phyloP scores from a whole-genome alignment of 1,140 invertebrate species.

The Dysdera silvatica region DNA sequence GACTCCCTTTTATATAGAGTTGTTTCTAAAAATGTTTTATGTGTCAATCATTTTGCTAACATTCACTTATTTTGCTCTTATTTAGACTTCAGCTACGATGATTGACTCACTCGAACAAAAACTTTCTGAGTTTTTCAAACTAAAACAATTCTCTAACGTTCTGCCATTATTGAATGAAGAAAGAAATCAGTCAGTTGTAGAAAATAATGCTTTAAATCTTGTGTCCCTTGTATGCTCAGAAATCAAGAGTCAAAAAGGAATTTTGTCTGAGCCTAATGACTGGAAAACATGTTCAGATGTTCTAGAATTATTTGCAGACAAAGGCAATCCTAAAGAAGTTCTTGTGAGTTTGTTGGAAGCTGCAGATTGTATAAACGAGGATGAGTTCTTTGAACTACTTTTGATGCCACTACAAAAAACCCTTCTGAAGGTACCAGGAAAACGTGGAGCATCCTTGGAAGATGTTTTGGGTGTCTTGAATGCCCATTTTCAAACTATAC shows the following conservation, averaged over 20 bases:
- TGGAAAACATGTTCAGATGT: too few species aligned
- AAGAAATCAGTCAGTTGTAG: not conserved
- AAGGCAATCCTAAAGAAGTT: conserved; percentile 15
- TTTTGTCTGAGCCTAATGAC: not conserved
- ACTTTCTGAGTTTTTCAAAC: too few species aligned
- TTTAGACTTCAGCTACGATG: too few species aligned
- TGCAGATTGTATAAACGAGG: conserved; percentile 16
- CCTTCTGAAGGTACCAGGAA: conserved; percentile 9
- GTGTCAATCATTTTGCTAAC: too few species aligned
- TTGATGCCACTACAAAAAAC: conserved; percentile 4
- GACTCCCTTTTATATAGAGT: too few species aligned
- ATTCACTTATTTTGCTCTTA: too few species aligned
- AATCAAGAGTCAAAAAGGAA: conserved; percentile 5
- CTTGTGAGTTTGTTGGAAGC: conserved; percentile 20
- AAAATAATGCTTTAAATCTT: conserved; percentile 13
- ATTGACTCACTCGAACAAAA: too few species aligned
- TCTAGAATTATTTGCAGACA: not conserved
- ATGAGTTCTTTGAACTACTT: conserved; percentile 7
- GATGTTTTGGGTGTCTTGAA: conserved; percentile 10
- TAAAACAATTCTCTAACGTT: too few species aligned
- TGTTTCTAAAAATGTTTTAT: too few species aligned
- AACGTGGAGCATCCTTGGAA: conserved; percentile 12
- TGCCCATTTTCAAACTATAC: conserved; percentile 16
- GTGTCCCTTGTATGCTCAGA: conserved; percentile 8
- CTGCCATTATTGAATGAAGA: not conserved